Conservation (phyloP, 2,797 vertebrate species). For the Lepilemur ruficaudatus region DNA sequence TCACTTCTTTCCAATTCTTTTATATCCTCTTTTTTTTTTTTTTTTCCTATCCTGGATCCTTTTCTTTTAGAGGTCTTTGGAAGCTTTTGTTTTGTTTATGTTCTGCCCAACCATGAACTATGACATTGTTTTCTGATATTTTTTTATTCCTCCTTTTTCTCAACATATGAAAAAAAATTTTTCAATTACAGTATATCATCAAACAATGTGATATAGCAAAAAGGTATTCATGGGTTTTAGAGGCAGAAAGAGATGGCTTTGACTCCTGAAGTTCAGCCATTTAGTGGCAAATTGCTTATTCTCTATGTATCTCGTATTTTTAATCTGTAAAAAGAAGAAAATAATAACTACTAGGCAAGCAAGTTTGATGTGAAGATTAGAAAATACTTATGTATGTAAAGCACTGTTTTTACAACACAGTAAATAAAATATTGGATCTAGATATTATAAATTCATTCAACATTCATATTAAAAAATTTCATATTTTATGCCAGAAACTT, state of each 20-base stretch:
- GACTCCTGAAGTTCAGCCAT: not conserved
- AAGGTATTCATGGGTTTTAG: not conserved
- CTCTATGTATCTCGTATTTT: not conserved
- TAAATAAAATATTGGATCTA: not conserved
- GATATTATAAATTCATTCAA: not conserved
- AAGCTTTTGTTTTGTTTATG: not conserved
- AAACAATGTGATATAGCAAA: not conserved
- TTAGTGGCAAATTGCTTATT: not conserved
- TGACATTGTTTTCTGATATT: not conserved
- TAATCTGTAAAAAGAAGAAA: not conserved
- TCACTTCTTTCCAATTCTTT: not conserved
- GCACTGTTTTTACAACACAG: not conserved
- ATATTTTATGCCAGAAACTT: not conserved
- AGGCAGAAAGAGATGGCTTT: not conserved
- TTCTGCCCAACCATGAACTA: not conserved
- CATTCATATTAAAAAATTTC: not conserved
- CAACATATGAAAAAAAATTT: not conserved
- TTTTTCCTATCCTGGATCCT: not conserved
- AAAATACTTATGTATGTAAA: not conserved
- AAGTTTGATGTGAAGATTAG: not conserved
- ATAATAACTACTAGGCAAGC: not conserved
- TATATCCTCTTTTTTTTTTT: not conserved
- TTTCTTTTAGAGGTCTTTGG: not conserved
- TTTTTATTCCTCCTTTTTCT: not conserved
- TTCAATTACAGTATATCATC: not conserved